phyloP scores from a whole-genome alignment of 2,888 invertebrate species.

The Leptopilina myrica region DNA sequence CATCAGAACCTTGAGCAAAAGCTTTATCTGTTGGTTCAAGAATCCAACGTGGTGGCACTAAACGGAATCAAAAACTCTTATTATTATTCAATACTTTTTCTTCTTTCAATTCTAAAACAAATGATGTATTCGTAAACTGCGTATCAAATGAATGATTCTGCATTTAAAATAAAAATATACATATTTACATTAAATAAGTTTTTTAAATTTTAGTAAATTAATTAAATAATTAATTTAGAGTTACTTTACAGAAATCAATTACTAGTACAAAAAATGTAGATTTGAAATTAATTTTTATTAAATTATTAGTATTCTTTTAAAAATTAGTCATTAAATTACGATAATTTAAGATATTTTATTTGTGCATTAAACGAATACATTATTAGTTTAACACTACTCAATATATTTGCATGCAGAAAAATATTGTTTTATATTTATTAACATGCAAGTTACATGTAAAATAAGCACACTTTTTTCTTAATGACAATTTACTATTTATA shows the following conservation, averaged over 20 bases:
- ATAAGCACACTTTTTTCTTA: no score
- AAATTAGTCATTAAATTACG: no score
- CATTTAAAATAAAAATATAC: neutral
- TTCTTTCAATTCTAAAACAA: conserved; percentile 37
- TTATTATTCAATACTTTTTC: conserved; percentile 55
- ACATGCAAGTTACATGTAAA: neutral
- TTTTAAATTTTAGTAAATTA: no score
- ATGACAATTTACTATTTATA: no score
- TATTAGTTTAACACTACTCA: neutral
- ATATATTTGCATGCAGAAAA: neutral
- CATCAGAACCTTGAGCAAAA: conserved; percentile 95
- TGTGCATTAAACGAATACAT: neutral
- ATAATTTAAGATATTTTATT: neutral
- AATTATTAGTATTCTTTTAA: no score
- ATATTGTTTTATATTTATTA: neutral
- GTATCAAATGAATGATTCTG: neutral
- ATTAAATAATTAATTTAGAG: no score
- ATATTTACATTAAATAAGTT: no score
- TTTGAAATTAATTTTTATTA: neutral
- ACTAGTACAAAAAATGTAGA: neutral
- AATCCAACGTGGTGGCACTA: conserved; percentile 98
- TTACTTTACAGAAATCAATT: neutral
- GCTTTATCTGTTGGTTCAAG: conserved; percentile 96
- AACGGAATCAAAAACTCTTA: conserved; percentile 72
- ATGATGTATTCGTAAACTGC: conserved; percentile 36